phyloP scores from a whole-genome alignment of 2,797 vertebrate species.

The Acanthurus lineatus region DNA sequence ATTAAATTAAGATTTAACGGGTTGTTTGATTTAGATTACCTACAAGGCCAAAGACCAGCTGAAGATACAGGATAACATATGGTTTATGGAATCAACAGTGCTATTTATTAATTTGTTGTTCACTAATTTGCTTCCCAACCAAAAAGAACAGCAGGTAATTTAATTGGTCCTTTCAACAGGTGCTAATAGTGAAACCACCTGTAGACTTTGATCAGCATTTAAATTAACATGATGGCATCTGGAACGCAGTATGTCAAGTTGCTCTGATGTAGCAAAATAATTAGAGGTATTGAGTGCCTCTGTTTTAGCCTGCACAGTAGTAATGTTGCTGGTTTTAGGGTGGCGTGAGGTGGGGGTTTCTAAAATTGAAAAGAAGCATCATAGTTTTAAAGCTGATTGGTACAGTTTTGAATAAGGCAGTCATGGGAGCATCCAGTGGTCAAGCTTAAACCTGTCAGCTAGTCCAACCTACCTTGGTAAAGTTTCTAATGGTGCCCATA shows the following conservation, averaged over 20 bases:
- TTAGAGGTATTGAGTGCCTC: background rate
- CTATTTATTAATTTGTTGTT: background rate
- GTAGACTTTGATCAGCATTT: background rate
- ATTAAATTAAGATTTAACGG: too few species aligned
- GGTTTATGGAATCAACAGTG: too few species aligned
- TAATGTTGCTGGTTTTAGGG: background rate
- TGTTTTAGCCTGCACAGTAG: background rate
- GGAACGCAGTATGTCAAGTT: background rate
- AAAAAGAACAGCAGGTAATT: background rate
- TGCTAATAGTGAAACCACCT: slow-evolving; percentile 1
- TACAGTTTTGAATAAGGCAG: background rate
- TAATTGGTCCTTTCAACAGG: background rate
- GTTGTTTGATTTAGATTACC: too few species aligned
- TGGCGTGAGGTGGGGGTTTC: background rate
- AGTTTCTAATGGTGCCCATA: background rate
- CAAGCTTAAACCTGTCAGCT: background rate
- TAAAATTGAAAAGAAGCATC: background rate
- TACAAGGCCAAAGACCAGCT: background rate
- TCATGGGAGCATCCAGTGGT: slow-evolving; percentile 1
- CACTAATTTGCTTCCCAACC: background rate
- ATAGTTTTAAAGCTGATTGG: background rate
- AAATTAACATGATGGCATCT: slow-evolving; percentile 4
- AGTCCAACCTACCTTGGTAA: background rate
- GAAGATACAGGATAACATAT: background rate
- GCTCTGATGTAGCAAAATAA: background rate